phyloP scores from a whole-genome alignment of 2,113 vertebrate species.

The Nymphicus hollandicus region DNA sequence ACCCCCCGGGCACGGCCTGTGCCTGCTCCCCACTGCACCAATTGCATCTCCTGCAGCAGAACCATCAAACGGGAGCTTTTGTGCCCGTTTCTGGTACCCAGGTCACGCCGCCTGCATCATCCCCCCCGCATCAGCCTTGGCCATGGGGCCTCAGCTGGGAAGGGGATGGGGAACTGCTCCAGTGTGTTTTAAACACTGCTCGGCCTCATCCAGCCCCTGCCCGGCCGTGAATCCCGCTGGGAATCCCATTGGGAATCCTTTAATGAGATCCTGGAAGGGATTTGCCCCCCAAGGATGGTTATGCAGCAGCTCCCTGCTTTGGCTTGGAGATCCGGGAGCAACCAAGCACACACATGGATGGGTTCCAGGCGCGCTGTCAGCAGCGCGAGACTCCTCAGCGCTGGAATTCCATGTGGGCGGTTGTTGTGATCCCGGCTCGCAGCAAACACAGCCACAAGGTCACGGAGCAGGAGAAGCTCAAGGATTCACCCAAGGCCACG shows the following conservation, averaged over 20 bases:
- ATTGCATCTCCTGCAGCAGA: not conserved
- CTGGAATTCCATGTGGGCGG: not conserved
- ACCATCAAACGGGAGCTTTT: not conserved
- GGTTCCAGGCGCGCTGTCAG: fast-evolving
- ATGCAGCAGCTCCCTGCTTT: not conserved
- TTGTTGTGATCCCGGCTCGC: not conserved
- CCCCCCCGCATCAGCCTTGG: not conserved
- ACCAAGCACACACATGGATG: fast-evolving
- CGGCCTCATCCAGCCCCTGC: not conserved
- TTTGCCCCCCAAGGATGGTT: fast-evolving
- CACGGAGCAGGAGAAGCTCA: not conserved
- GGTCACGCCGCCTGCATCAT: not conserved
- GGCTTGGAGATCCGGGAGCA: not conserved
- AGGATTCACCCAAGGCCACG: not conserved
- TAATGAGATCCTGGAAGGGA: not conserved
- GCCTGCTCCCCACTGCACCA: fast-evolving
- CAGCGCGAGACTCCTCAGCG: fast-evolving
- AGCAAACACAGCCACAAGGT: not conserved
- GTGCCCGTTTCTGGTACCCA: not conserved
- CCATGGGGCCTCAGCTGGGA: not conserved
- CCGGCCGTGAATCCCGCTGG: not conserved
- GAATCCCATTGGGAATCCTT: not conserved
- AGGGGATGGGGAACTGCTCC: not conserved
- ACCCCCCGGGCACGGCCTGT: fast-evolving
- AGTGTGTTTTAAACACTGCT: fast-evolving